These are phyloP conservation scores for Sturnus vulgaris DNA, from an alignment of 2,113 vertebrate genomes.

Conservation along the genomic window DNA sequence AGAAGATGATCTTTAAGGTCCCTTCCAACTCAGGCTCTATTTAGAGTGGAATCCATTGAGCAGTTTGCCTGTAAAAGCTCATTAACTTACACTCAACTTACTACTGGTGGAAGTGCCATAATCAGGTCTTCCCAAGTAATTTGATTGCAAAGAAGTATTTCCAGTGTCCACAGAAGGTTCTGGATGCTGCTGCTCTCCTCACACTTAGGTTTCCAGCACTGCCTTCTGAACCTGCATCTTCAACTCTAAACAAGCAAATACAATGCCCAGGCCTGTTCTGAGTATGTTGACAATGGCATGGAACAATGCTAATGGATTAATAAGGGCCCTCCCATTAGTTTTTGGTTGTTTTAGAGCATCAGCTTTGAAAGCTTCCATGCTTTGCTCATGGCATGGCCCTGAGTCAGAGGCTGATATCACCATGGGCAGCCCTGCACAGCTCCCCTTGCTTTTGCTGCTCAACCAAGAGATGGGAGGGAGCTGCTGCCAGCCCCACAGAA, in stretches of 20 bases:
- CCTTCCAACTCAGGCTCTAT: not conserved
- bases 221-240: not conserved
- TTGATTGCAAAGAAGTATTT: not conserved
- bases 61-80: not conserved
- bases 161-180: not conserved
- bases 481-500: not conserved
- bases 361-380: not conserved
- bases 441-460: not conserved
- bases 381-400: not conserved
- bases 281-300: not conserved
- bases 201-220: not conserved
- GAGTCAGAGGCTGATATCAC: constrained; percentile 2
- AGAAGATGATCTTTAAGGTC: not conserved
- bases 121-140: not conserved
- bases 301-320: not conserved
- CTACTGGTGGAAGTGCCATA: not conserved
- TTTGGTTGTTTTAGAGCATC: not conserved
- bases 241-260: not conserved
- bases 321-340: not conserved
- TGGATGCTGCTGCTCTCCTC: not conserved
- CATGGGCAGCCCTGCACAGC: constrained; percentile 12
- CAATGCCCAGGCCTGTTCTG: not conserved
- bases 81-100: not conserved
- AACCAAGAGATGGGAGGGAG: not conserved
- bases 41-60: not conserved